phyloP scores from a whole-genome alignment of 2,113 vertebrate genomes.

The Alosa alosa region DNA sequence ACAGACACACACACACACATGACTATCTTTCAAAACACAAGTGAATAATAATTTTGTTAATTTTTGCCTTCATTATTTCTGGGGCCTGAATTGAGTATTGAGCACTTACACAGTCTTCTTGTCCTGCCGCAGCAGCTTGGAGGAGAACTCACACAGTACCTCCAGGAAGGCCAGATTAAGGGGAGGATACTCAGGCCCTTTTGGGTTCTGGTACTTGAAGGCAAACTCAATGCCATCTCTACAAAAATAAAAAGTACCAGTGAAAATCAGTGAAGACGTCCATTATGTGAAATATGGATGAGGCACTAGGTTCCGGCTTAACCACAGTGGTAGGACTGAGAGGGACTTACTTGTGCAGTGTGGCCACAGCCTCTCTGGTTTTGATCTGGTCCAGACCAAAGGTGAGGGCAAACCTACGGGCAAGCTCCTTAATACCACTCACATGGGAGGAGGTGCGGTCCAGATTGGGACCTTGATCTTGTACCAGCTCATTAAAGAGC shows the following conservation, averaged over 20 bases:
- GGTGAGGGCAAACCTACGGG: conserved; percentile 94
- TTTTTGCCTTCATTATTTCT: neutral
- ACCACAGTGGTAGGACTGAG: neutral
- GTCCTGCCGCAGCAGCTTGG: conserved; percentile 94
- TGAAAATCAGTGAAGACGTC: neutral
- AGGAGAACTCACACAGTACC: conserved; percentile 96
- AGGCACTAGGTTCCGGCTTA: neutral
- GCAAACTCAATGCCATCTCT: conserved; percentile 99
- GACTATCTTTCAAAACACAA: neutral
- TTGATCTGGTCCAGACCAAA: conserved; percentile 99
- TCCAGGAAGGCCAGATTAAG: conserved; percentile 95
- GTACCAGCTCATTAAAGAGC: conserved; percentile 97
- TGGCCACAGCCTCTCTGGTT: conserved; percentile 96
- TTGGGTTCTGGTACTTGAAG: conserved; percentile 96
- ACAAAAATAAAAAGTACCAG: neutral
- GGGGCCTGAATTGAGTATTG: neutral
- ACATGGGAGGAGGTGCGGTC: conserved; percentile 96
- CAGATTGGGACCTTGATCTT: conserved; percentile 95
- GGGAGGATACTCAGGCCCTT: conserved; percentile 92
- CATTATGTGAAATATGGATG: neutral
- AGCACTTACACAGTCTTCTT: conserved; percentile 98
- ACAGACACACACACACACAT: too few relatives aligned
- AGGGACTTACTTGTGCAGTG: conserved; percentile 91
- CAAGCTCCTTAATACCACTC: conserved; percentile 96
- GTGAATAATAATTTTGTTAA: neutral